phyloP scores from a whole-genome alignment of 2,888 invertebrate genomes.

The Conus canariensis region DNA sequence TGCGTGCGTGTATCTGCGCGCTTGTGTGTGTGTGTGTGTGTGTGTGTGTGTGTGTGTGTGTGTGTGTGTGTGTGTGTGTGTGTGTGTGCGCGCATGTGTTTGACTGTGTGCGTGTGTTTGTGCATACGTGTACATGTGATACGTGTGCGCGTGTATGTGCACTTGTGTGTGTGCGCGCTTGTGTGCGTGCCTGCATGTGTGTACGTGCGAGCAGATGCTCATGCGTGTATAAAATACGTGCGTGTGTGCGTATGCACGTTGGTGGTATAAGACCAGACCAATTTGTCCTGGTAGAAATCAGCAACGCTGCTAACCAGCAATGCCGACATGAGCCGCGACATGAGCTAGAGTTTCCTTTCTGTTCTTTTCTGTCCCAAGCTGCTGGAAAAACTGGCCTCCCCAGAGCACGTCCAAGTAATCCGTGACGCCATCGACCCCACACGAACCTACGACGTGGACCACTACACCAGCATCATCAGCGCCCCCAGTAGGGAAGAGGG shows the following conservation, averaged over 20 bases:
- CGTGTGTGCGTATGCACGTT: no score
- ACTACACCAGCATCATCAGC: constrained; percentile 64
- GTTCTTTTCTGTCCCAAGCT: constrained; percentile 55
- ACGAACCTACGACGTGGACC: constrained; percentile 62
- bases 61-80: no score
- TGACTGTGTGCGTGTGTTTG: no score
- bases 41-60: no score
- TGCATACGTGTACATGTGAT: neutral
- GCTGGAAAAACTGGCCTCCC: constrained; percentile 66
- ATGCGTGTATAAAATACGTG: no score
- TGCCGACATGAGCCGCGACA: no score
- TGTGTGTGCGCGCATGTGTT: no score
- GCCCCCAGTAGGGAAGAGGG: constrained; percentile 75
- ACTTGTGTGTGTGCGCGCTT: neutral
- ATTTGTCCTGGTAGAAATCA: no score
- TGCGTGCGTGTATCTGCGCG: no score
- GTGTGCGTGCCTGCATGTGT: constrained; percentile 31
- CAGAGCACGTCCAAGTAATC: constrained; percentile 62
- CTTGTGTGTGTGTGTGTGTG: no score
- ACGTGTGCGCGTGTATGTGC: neutral
- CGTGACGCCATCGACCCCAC: constrained; percentile 62
- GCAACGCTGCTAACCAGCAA: no score
- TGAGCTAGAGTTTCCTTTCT: neutral
- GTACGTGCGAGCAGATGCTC: neutral
- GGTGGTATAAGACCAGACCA: no score